phyloP scores from a whole-genome alignment of 1,140 invertebrate species.

The Dendroctonus valens region DNA sequence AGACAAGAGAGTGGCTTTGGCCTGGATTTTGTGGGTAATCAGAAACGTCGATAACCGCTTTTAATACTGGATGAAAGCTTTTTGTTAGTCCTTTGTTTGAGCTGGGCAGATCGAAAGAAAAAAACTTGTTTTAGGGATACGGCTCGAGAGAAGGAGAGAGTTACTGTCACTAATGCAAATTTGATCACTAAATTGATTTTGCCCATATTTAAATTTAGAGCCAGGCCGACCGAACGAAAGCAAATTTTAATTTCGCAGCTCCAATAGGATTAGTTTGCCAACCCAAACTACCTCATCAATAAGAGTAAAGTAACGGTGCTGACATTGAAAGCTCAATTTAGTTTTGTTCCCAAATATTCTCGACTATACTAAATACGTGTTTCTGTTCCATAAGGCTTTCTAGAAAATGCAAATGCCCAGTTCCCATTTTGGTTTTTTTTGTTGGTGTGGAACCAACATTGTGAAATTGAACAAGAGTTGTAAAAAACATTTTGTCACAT shows the following conservation, averaged over 20 bases:
- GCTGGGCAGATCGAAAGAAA: conserved; percentile 6
- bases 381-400: no score
- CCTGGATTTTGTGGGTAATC: conserved; percentile 33
- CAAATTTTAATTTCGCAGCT: conserved; percentile 12
- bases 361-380: no score
- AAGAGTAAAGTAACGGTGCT: no score
- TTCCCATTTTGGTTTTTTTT: no score
- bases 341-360: no score
- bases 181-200: conserved; percentile 34
- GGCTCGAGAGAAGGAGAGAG: conserved; percentile 12
- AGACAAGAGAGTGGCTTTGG: conserved; percentile 30
- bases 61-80: conserved; percentile 35
- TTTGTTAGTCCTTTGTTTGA: conserved; percentile 35
- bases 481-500: no score
- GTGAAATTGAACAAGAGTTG: no score
- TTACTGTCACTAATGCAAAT: conserved; percentile 31
- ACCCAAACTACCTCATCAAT: no score
- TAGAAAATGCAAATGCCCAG: no score
- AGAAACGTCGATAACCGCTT: conserved; percentile 31
- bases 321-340: no score
- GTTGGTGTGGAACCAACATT: no score
- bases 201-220: conserved; percentile 25
- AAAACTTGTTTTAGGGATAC: conserved; percentile 13
- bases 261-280: neutral
- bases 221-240: neutral